These are phyloP conservation scores for Cabera pusaria DNA, from an alignment of 2,888 invertebrate species.

Conservation along the genomic window DNA sequence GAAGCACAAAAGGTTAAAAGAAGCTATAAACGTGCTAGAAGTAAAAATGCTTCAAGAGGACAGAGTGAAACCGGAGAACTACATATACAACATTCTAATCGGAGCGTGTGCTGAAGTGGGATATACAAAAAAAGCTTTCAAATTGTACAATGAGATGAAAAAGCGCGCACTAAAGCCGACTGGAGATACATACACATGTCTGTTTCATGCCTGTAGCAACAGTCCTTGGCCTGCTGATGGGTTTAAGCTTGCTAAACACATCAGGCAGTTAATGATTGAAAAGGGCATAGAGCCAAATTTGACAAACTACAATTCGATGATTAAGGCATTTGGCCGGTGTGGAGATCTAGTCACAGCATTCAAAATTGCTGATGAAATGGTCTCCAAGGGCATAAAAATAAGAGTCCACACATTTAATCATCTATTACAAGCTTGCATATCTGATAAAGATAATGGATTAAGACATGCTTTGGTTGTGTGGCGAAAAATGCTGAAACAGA, in stretches of 20 bases:
- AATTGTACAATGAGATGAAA: conserved; percentile 92
- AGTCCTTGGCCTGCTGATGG: conserved; percentile 88
- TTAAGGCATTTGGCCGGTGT: conserved; percentile 94
- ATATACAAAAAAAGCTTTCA: conserved; percentile 93
- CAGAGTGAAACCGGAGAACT: conserved; percentile 89
- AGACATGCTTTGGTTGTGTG: conserved; percentile 92
- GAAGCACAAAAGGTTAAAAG: conserved; percentile 85
- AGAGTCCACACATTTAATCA: conserved; percentile 89
- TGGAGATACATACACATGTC: conserved; percentile 90
- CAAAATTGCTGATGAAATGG: conserved; percentile 92
- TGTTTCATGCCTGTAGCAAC: conserved; percentile 95
- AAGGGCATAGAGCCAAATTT: conserved; percentile 87
- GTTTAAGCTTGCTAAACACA: conserved; percentile 85
- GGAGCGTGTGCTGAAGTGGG: conserved; percentile 92
- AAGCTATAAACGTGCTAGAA: conserved; percentile 91
- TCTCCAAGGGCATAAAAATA: conserved; percentile 83
- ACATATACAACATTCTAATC: conserved; percentile 92
- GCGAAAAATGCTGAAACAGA: conserved; percentile 89
- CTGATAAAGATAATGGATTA: conserved; percentile 91
- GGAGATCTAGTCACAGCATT: conserved; percentile 91
- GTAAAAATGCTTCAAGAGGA: conserved; percentile 90
- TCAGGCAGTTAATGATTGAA: conserved; percentile 87
- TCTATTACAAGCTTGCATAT: conserved; percentile 92
- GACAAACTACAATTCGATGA: conserved; percentile 93
- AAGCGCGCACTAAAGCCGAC: conserved; percentile 86